These are phyloP conservation scores for Lithobates sylvaticus DNA, from an alignment of 2,797 vertebrate genomes.

Conservation along the genomic window DNA sequence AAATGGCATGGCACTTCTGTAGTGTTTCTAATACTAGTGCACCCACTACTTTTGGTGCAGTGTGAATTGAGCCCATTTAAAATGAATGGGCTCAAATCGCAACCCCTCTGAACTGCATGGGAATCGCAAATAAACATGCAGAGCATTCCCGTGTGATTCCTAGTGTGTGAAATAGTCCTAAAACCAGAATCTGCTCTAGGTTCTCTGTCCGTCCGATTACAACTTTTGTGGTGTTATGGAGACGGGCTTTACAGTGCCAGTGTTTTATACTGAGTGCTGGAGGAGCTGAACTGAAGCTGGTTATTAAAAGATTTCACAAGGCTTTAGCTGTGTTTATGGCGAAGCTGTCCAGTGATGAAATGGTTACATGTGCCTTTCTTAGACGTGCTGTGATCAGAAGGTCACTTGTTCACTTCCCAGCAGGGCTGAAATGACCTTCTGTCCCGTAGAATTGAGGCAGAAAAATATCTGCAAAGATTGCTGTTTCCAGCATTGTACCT, in stretches of 20 bases:
- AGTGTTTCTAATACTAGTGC: no score
- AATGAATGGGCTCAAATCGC: no score
- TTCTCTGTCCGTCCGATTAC: no score
- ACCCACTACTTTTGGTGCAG: no score
- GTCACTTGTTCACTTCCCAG: conserved; percentile 58
- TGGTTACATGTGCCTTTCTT: conserved; percentile 41
- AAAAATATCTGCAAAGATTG: conserved; percentile 47
- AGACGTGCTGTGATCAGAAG: conserved; percentile 52
- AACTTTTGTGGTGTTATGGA: not conserved
- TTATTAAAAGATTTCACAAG: not conserved
- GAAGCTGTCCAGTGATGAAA: not conserved
- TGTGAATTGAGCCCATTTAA: no score
- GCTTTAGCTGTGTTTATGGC: conserved; percentile 1
- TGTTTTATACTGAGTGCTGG: not conserved
- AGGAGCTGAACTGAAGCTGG: not conserved
- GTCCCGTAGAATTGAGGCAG: conserved; percentile 27
- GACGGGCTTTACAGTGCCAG: not conserved
- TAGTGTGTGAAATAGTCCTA: no score
- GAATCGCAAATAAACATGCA: no score
- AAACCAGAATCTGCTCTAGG: no score
- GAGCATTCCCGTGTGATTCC: no score
- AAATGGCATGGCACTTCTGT: no score
- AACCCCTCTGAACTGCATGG: no score
- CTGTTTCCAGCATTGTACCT: conserved; percentile 26
- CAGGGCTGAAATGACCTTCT: conserved; percentile 52